These are phyloP conservation scores for Andinoacara biseriatus DNA, from an alignment of 2,113 vertebrate species.

Conservation along the genomic window DNA sequence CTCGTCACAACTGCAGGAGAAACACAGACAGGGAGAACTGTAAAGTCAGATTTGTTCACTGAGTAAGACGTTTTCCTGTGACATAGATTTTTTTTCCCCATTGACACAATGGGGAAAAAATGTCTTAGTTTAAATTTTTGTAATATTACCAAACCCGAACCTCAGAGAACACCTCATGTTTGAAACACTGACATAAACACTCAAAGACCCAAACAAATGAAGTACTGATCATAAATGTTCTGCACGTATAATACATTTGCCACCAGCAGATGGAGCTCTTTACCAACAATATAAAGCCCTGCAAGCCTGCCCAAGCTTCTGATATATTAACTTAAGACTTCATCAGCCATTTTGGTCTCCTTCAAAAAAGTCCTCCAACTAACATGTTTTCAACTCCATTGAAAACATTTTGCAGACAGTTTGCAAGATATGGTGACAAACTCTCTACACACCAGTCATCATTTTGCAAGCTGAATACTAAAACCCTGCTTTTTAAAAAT, in stretches of 20 bases:
- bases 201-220: neutral
- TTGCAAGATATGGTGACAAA: neutral
- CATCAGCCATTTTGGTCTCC: conserved; percentile 17
- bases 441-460: neutral
- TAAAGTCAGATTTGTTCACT: neutral
- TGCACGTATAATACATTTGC: neutral
- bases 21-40: neutral
- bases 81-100: no score
- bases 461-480: neutral
- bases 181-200: neutral
- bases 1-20: conserved; percentile 88
- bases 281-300: neutral
- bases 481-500: neutral
- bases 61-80: neutral
- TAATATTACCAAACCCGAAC: neutral
- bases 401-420: neutral
- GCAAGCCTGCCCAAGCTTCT: neutral
- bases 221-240: conserved; percentile 20
- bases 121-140: no score
- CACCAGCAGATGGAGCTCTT: conserved; percentile 55
- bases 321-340: conserved; percentile 3
- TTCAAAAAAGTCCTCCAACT: neutral
- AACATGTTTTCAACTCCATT: neutral
- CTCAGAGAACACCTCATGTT: neutral
- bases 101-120: neutral